These are phyloP conservation scores for Hemibagrus guttatus DNA, from an alignment of 2,797 vertebrate genomes.

Conservation along the genomic window DNA sequence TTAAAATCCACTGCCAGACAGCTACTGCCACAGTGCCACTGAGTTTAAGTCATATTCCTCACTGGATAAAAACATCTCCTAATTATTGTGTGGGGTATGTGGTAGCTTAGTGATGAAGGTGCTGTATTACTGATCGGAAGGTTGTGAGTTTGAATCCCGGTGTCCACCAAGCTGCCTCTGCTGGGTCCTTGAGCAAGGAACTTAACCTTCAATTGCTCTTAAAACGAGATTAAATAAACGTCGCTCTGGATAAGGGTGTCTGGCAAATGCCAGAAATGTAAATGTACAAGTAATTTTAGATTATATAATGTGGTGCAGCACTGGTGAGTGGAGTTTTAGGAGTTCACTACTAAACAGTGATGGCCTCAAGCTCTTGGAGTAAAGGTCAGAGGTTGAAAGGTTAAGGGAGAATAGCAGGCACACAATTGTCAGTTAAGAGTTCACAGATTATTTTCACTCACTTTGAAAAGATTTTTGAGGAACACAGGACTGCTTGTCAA, in stretches of 20 bases:
- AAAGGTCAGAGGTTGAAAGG: conserved; percentile 5
- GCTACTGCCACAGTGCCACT: background rate
- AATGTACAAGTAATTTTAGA: background rate
- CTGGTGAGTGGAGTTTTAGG: background rate
- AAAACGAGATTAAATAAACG: too few relatives aligned
- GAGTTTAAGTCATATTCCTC: background rate
- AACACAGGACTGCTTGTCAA: background rate
- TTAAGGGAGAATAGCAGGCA: background rate
- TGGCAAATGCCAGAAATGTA: too few relatives aligned
- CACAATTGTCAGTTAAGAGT: background rate
- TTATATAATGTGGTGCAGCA: background rate
- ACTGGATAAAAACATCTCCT: background rate
- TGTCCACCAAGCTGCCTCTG: too few relatives aligned
- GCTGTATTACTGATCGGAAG: too few relatives aligned
- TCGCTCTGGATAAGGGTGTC: too few relatives aligned
- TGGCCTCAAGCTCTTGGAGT: background rate
- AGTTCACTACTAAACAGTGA: background rate
- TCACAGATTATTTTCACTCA: background rate
- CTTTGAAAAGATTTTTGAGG: background rate
- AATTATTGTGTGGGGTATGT: too few relatives aligned
- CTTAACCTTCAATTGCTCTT: too few relatives aligned
- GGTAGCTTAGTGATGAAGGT: too few relatives aligned
- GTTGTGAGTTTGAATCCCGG: too few relatives aligned
- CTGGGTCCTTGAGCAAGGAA: too few relatives aligned
- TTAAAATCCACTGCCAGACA: background rate